phyloP scores from a whole-genome alignment of 2,113 vertebrate species.

The Nothoprocta pentlandii region DNA sequence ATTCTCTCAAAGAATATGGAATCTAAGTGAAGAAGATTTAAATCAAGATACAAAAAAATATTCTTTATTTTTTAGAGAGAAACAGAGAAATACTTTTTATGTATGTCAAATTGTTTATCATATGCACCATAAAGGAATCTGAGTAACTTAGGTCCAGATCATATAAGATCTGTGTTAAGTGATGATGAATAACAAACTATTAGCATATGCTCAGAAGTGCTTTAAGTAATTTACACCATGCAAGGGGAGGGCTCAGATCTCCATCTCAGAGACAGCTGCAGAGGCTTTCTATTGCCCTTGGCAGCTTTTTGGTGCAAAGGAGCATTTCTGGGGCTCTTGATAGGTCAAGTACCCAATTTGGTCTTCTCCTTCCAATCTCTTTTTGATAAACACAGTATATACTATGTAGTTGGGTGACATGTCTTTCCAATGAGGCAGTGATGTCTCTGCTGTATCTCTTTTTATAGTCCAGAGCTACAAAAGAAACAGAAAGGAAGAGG shows the following conservation, averaged over 20 bases:
- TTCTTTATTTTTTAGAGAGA: background rate
- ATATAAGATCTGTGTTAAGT: background rate
- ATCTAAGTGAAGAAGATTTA: background rate
- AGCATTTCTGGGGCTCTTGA: background rate
- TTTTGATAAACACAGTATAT: background rate
- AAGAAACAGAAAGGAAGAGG: background rate
- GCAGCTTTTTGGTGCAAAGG: background rate
- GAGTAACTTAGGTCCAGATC: background rate
- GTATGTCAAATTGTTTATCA: background rate
- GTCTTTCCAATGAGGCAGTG: fast-evolving
- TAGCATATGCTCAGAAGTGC: background rate
- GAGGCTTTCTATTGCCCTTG: background rate
- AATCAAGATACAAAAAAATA: background rate
- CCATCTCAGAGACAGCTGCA: background rate
- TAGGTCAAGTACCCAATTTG: background rate
- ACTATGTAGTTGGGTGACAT: fast-evolving
- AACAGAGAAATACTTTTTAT: background rate
- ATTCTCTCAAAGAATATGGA: background rate
- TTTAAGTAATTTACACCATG: background rate
- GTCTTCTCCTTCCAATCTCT: background rate
- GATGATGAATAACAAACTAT: background rate
- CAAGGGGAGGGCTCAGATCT: fast-evolving
- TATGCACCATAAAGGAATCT: background rate
- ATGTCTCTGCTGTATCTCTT: background rate
- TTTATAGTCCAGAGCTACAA: background rate